Conservation (phyloP, 2,797 vertebrate species). For the Synaphobranchus kaupii region DNA sequence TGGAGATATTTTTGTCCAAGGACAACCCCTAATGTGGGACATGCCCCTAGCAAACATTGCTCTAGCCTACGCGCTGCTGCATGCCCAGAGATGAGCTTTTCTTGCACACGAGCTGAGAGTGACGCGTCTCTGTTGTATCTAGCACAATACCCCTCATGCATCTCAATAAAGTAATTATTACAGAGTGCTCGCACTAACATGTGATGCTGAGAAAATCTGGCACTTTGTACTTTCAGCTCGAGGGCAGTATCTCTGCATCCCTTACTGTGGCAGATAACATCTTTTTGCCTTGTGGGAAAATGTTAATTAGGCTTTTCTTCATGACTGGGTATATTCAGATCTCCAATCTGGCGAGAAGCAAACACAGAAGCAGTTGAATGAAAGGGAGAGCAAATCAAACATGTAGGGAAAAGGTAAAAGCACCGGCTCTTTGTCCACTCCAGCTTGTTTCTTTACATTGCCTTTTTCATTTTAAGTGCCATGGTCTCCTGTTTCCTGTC, state of each 20-base stretch:
- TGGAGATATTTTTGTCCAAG: constrained; percentile 10
- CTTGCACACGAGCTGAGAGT: neutral
- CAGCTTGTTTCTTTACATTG: neutral
- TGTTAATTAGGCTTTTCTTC: neutral
- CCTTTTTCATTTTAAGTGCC: neutral
- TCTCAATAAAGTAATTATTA: constrained; percentile 20
- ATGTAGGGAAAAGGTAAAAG: neutral
- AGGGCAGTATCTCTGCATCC: neutral
- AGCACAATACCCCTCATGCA: constrained; percentile 5
- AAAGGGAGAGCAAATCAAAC: neutral
- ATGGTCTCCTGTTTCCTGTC: neutral
- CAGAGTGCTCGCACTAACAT: constrained; percentile 4
- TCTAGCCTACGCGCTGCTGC: neutral
- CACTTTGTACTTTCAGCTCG: neutral
- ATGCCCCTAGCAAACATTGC: neutral
- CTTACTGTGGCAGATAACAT: constrained; percentile 22
- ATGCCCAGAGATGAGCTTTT: neutral
- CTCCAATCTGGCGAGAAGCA: neutral
- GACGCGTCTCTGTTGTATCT: constrained; percentile 15
- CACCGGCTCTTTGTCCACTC: neutral
- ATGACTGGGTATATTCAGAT: constrained; percentile 10
- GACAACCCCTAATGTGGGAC: constrained; percentile 8
- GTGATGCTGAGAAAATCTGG: constrained; percentile 8
- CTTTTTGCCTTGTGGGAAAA: constrained; percentile 20
- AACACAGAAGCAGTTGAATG: neutral